Evolutionary conservation across 1,140 invertebrate species (phyloP).

Genomic region (Muscidifurax raptorellus): DNA sequence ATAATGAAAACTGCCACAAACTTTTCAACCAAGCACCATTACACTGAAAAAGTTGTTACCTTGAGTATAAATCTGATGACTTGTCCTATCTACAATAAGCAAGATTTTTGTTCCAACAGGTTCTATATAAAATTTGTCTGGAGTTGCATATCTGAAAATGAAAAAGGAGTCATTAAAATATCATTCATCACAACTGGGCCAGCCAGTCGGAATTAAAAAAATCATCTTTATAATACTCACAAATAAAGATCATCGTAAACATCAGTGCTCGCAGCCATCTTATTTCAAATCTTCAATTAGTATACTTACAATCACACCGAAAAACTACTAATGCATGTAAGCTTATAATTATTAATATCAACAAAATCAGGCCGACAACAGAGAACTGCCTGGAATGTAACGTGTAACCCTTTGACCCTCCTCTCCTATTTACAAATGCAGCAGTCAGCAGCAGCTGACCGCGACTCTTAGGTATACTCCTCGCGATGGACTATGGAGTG

Average conservation of each 20-base stretch:
- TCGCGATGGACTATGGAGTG: too few species aligned
- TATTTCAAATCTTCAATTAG: conserved; percentile 32
- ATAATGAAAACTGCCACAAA: background rate
- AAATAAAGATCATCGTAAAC: conserved; percentile 80
- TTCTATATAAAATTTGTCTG: conserved; percentile 85
- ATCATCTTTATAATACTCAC: conserved; percentile 71
- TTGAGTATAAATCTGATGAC: conserved; percentile 81
- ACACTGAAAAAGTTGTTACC: conserved; percentile 69
- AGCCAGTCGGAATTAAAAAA: conserved; percentile 5
- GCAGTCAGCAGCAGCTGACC: background rate
- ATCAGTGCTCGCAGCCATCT: conserved; percentile 69
- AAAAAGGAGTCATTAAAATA: background rate
- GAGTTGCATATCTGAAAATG: conserved; percentile 80
- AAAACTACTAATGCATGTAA: background rate
- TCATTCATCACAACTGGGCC: background rate
- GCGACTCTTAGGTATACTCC: background rate
- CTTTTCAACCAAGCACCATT: conserved; percentile 26
- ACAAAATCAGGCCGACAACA: background rate
- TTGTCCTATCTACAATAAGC: conserved; percentile 84
- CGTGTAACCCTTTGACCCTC: background rate
- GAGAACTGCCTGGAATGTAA: conserved; percentile 1
- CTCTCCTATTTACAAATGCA: conserved; percentile 13
- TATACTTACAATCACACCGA: background rate
- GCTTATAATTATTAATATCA: background rate
- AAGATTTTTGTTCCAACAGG: conserved; percentile 79